phyloP scores from a whole-genome alignment of 92 coral and sea anemone genomes.

The Nematostella vectensis region DNA sequence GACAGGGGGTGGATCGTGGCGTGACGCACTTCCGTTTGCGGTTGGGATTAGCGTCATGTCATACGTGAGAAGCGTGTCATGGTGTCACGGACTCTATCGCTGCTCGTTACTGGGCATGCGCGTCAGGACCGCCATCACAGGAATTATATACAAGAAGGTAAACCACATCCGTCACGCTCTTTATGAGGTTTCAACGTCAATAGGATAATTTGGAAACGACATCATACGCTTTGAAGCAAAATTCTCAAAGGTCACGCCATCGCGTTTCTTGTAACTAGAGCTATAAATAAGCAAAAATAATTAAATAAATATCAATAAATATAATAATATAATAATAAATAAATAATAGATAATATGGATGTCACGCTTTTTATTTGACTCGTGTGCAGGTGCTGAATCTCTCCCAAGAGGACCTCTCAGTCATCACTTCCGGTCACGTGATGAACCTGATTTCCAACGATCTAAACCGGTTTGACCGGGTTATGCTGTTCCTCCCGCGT shows the following conservation, averaged over 20 bases:
- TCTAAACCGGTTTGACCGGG: not conserved
- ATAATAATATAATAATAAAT: too few relatives aligned
- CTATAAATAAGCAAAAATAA: too few relatives aligned
- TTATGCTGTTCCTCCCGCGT: not conserved
- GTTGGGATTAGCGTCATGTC: conserved; percentile 11
- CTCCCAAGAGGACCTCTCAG: not conserved
- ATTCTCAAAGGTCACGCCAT: too few relatives aligned
- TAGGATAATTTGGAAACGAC: not conserved
- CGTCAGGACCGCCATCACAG: conserved; percentile 27
- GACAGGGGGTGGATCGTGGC: not conserved
- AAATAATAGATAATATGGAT: too few relatives aligned
- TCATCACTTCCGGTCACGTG: conserved; percentile 3
- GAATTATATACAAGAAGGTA: conserved; percentile 29
- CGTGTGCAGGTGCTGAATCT: not conserved
- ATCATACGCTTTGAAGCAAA: too few relatives aligned
- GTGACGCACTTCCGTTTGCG: conserved; percentile 1
- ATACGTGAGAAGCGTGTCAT: conserved; percentile 2
- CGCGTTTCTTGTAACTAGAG: too few relatives aligned
- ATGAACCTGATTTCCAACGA: conserved; percentile 1
- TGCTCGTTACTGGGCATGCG: conserved; percentile 19
- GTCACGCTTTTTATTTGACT: too few relatives aligned
- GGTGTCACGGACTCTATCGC: conserved; percentile 13
- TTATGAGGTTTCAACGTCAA: not conserved
- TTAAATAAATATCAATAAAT: too few relatives aligned
- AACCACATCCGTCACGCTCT: not conserved